Evolutionary conservation across 1,140 invertebrate genomes (phyloP), one percentile per base, ranked within the genome.

Genomic region (Psilanteris sp.): DNA sequence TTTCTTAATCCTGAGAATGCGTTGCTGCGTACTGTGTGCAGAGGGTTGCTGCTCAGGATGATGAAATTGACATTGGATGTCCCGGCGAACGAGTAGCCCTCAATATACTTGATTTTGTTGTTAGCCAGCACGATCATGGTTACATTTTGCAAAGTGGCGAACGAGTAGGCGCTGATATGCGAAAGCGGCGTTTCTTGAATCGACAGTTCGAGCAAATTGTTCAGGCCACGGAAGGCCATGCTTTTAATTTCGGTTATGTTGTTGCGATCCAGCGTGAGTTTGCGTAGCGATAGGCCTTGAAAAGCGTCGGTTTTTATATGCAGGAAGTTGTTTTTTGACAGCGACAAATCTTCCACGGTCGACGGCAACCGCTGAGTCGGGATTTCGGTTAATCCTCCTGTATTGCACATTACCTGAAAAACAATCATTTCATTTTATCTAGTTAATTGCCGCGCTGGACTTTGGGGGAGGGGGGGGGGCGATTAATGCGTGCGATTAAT

Each of bases 391-490:
- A 95, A 86, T 20, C 92, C 92, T 54, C 94, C 94, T 44, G 93
- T 95, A 89, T 96, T 95, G 90, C 94, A 96, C 68, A 95, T 90
- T 37, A 95, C 94, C 94, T 96, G 89, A 10, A 88, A 77, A 62
- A 79, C 43, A 29, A 54, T 34, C 4, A 50, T 29, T 46, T 13
- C 48, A 48, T 37, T 54, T 34, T 48, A 14, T 50, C 5, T 66
- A 20, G 24, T 20, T 52, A 43, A 43, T 52, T 20, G 14, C 6
- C 32, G 32, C 8, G 22, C 18, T 39, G 10, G 29, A 29, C 39
- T 62, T 34, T 9, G 4, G n/a, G n/a, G n/a, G n/a, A n/a, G n/a
- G n/a, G n/a, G n/a, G n/a, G n/a, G n/a, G n/a, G n/a, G n/a, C n/a
- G n/a, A n/a, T n/a, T n/a, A n/a, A n/a, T n/a, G n/a, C n/a, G n/a